Percentiles rank a stretch among this genome's conserved stretches.
phyloP scores from a whole-genome alignment of 2,888 invertebrate genomes.

The Atethmia centrago region DNA sequence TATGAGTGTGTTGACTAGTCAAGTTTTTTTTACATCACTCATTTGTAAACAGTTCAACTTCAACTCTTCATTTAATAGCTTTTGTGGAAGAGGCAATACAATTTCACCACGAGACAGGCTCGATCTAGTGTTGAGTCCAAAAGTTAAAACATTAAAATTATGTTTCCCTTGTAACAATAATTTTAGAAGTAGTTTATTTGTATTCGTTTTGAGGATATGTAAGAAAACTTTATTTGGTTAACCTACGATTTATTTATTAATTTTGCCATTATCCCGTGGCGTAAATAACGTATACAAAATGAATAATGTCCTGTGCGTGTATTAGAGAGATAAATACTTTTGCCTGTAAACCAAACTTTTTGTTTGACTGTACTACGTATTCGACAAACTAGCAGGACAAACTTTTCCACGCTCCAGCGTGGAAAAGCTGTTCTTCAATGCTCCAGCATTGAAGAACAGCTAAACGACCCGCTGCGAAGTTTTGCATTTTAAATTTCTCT shows the following conservation, averaged over 20 bases:
- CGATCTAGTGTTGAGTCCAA: too few species aligned
- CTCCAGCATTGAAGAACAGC: background rate
- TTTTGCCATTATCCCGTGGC: too few species aligned
- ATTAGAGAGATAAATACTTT: background rate
- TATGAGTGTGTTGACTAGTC: background rate
- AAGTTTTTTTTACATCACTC: too few species aligned
- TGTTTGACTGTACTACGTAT: slow-evolving; percentile 1
- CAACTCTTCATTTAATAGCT: too few species aligned
- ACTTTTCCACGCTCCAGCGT: background rate
- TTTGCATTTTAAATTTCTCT: background rate
- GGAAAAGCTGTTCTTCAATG: too few species aligned
- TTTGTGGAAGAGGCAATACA: too few species aligned
- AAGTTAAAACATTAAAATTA: background rate
- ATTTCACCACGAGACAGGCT: background rate
- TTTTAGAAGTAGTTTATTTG: background rate
- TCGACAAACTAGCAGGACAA: background rate
- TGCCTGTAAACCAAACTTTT: background rate
- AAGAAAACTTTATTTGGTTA: background rate
- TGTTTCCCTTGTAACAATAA: background rate
- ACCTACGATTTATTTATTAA: background rate
- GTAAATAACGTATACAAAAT: background rate
- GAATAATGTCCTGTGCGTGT: background rate
- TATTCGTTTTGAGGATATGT: background rate
- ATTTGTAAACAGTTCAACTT: too few species aligned
- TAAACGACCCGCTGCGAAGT: background rate